Conservation (phyloP, 2,888 invertebrate genomes). For the Encarsia formosa region DNA sequence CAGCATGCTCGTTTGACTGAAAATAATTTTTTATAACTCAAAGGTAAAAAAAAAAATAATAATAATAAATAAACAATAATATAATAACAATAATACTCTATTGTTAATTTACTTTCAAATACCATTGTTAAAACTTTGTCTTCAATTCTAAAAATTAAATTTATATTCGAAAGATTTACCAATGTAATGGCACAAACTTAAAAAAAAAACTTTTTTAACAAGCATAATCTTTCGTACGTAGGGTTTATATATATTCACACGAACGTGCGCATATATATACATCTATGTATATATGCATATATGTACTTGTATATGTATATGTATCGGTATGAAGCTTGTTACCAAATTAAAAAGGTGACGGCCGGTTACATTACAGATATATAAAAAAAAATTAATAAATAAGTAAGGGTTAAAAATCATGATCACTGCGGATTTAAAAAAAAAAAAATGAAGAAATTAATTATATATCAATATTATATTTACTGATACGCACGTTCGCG, state of each 20-base stretch:
- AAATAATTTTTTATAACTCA: not conserved
- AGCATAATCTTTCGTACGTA: constrained; percentile 20
- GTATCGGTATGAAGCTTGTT: constrained; percentile 19
- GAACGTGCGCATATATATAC: constrained; percentile 20
- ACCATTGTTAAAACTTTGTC: too few relatives aligned
- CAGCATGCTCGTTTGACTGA: too few relatives aligned
- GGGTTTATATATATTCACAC: constrained; percentile 20
- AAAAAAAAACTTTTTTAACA: constrained; percentile 10
- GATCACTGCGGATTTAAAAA: constrained; percentile 11
- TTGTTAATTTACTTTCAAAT: too few relatives aligned
- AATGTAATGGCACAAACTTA: too few relatives aligned
- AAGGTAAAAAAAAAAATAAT: not conserved
- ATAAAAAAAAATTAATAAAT: constrained; percentile 1
- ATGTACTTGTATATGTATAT: not conserved
- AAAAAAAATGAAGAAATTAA: constrained; percentile 15
- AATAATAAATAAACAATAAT: not conserved
- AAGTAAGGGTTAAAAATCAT: not conserved
- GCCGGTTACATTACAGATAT: constrained; percentile 13
- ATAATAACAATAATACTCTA: not conserved
- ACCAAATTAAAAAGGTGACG: constrained; percentile 8
- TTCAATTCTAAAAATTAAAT: too few relatives aligned
- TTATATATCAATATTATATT: constrained; percentile 13
- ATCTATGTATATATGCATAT: constrained; percentile 7
- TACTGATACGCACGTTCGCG: constrained; percentile 30
- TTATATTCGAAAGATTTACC: too few relatives aligned